A percentile compares a stretch with the other conserved stretches of the same genome.
phyloP scores from a whole-genome alignment of 2,113 vertebrate genomes.

The Sisor rabdophorus region DNA sequence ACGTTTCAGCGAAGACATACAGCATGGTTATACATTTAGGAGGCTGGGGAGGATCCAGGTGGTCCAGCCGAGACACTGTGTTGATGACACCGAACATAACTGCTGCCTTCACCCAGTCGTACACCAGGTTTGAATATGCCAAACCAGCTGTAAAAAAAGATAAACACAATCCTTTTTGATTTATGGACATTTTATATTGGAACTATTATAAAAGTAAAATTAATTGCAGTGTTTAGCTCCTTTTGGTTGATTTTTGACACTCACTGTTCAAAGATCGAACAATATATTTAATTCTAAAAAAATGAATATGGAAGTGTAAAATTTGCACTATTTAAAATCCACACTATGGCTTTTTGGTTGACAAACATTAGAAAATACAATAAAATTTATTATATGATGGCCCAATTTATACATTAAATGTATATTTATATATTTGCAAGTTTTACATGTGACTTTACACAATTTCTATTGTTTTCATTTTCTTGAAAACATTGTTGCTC shows the following conservation, averaged over 20 bases:
- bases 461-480: not conserved
- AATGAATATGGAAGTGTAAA: too few relatives aligned
- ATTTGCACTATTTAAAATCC: not conserved
- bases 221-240: not conserved
- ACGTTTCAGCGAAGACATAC: slow-evolving; percentile 96
- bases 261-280: not conserved
- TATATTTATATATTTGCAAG: too few relatives aligned
- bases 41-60: slow-evolving; percentile 88
- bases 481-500: not conserved
- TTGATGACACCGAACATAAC: slow-evolving; percentile 93
- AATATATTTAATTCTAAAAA: too few relatives aligned
- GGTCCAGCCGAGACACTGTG: slow-evolving; percentile 87
- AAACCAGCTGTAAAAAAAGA: slow-evolving; percentile 75
- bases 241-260: not conserved
- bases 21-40: slow-evolving; percentile 98
- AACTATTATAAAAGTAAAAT: too few relatives aligned
- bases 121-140: slow-evolving; percentile 94
- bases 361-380: too few relatives aligned
- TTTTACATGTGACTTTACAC: not conserved
- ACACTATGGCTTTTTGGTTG: not conserved
- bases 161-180: not conserved
- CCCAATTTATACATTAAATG: too few relatives aligned
- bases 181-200: too few relatives aligned
- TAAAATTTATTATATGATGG: too few relatives aligned
- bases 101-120: slow-evolving; percentile 94